Evolutionary conservation across 64 coral and sea anemone species (phyloP), one percentile per base, ranked within the genome.

Genomic region (Dendrophyllia cribrosa): DNA sequence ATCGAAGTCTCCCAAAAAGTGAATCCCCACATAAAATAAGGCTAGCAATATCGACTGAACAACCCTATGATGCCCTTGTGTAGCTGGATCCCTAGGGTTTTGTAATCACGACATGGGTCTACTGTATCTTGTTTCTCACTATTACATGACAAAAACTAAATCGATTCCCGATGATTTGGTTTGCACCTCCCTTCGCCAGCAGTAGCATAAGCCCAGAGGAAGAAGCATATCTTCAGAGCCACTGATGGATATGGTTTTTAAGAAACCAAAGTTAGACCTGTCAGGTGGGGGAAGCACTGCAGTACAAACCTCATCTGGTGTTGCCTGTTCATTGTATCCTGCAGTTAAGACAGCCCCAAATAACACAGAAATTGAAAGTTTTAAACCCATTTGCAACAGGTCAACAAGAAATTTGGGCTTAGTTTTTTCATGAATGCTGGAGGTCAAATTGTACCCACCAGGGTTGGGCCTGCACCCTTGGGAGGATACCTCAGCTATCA

Each of bases 111-210:
- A 75, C 43, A 59, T 90, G 13, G 76, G 59, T 15, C 56, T 90
- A 58, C 67, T 90, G 88, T 80, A 90, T 63, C 65, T 90, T 45
- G 88, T 90, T 65, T 90, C 88, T 49, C 26, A 80, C 74, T 90
- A 64, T 51, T 90, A 20, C 74, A 62, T 80, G 58, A 64, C 56
- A 13, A 80, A 90, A 20, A 68, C 76, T 78, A 90, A 90, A 66
- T 22, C 43, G 9, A 63, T 77, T 43, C 87, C 87, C 6, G 87
- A 89, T 90, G 88, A 90, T 80, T 79, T 90, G 61, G 58, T 76
- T 69, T 90, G 62, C 11, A 90, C 74, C 59, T 78, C 88, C 74
- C 88, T 90, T 53, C 88, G 75, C 43, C 88, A 90, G 34, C 60
- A 79, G 74, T 90, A 58, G 76, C 55, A 80, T 67, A 90, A 80